phyloP scores from a whole-genome alignment of 2,797 vertebrate species.

The Botia kubotai region DNA sequence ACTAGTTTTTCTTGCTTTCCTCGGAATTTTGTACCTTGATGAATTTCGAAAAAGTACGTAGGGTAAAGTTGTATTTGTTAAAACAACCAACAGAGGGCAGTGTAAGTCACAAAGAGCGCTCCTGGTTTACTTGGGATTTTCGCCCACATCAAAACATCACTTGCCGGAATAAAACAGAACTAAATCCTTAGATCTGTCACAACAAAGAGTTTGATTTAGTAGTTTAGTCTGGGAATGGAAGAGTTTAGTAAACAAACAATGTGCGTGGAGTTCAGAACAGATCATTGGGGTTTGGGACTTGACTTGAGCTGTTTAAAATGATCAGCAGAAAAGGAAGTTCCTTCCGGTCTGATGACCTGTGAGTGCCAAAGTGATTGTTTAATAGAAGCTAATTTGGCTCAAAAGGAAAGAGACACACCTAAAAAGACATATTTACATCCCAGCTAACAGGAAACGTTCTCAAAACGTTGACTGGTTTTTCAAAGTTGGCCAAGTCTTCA shows the following conservation, averaged over 20 bases:
- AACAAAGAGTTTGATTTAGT: slow-evolving; percentile 46
- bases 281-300: not conserved
- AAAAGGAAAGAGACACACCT: too few relatives aligned
- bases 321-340: not conserved
- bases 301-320: not conserved
- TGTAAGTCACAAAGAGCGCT: not conserved
- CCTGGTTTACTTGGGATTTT: not conserved
- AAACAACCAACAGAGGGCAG: slow-evolving; percentile 59
- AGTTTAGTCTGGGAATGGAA: slow-evolving; percentile 31
- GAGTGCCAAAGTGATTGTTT: not conserved
- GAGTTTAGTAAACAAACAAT: slow-evolving; percentile 35
- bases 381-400: not conserved
- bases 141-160: not conserved
- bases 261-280: not conserved
- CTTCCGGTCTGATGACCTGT: not conserved
- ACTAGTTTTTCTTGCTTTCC: not conserved
- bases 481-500: too few relatives aligned
- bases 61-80: not conserved
- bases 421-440: not conserved
- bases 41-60: not conserved
- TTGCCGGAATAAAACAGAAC: slow-evolving; percentile 23
- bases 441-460: too few relatives aligned
- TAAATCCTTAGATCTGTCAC: slow-evolving; percentile 23
- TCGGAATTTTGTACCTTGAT: not conserved
- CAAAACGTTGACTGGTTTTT: too few relatives aligned